A percentile compares a stretch with the other conserved stretches of the same genome.
Conservation (phyloP, 2,888 invertebrate genomes). For the Reticulitermes lucifugus region DNA sequence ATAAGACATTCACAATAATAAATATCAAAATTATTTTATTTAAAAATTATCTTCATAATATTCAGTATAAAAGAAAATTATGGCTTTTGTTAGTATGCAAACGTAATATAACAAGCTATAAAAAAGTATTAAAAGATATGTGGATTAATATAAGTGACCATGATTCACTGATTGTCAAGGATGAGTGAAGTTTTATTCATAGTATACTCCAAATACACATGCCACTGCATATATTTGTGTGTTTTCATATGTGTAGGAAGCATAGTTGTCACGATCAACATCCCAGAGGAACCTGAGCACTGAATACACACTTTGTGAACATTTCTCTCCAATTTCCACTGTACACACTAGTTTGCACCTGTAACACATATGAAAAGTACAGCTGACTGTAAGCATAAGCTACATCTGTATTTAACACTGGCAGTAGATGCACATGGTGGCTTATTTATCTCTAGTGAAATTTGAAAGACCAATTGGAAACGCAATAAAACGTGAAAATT, state of each 20-base stretch:
- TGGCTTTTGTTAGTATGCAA: too few relatives aligned
- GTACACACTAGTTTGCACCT: slow-evolving; percentile 75
- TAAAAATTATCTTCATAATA: too few relatives aligned
- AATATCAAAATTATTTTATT: too few relatives aligned
- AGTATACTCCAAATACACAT: slow-evolving; percentile 76
- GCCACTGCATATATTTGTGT: slow-evolving; percentile 73
- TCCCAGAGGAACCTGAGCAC: slow-evolving; percentile 79
- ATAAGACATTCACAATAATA: too few relatives aligned
- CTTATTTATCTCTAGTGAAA: background rate
- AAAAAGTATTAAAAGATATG: too few relatives aligned
- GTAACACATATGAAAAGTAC: slow-evolving; percentile 57
- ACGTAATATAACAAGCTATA: too few relatives aligned
- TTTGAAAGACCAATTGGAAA: too few relatives aligned
- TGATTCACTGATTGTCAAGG: too few relatives aligned
- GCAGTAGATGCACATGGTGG: background rate
- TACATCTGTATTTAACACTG: background rate
- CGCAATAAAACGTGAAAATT: too few relatives aligned
- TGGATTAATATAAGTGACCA: too few relatives aligned
- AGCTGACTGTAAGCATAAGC: background rate
- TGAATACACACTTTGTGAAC: slow-evolving; percentile 73
- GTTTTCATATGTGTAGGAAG: slow-evolving; percentile 71
- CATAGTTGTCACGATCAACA: slow-evolving; percentile 72
- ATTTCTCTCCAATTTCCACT: slow-evolving; percentile 75
- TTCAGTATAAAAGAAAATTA: too few relatives aligned
- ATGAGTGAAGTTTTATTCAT: slow-evolving; percentile 62